Evolutionary conservation across 2,113 vertebrate species (phyloP).

Genomic region (Rafetus swinhoei): DNA sequence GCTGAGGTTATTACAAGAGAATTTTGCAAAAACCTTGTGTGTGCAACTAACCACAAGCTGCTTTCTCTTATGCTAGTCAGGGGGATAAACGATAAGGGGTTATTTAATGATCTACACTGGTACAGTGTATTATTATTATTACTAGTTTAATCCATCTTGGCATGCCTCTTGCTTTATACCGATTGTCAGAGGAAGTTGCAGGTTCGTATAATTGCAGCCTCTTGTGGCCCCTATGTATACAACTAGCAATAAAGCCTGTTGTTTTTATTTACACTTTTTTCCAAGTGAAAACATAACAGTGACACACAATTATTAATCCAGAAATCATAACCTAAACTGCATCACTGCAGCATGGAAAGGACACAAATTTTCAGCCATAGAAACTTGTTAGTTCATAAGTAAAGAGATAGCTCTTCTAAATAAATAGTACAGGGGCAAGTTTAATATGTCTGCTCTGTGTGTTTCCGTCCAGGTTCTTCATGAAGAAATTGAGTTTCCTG

Average conservation of each 20-base stretch:
- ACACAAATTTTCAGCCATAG: background rate
- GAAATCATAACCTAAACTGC: slow-evolving; percentile 53
- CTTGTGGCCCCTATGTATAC: slow-evolving; percentile 31
- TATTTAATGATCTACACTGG: slow-evolving; percentile 40
- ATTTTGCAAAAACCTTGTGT: slow-evolving; percentile 24
- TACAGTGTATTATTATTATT: slow-evolving; percentile 1
- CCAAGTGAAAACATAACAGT: slow-evolving; percentile 43
- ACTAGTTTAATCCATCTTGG: slow-evolving; percentile 31
- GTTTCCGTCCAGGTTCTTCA: slow-evolving; percentile 92
- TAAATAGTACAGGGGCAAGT: background rate
- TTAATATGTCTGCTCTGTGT: background rate
- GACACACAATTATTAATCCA: slow-evolving; percentile 66
- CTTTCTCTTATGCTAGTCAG: slow-evolving; percentile 45
- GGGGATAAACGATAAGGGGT: slow-evolving; percentile 48
- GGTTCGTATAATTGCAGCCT: slow-evolving; percentile 60
- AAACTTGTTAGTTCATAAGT: background rate
- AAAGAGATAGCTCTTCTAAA: background rate
- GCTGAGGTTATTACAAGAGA: background rate
- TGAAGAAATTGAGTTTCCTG: slow-evolving; percentile 95
- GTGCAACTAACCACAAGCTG: slow-evolving; percentile 4
- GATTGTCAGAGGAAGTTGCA: slow-evolving; percentile 42
- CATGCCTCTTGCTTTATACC: slow-evolving; percentile 59
- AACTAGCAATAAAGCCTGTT: slow-evolving; percentile 62
- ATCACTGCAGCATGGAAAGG: background rate
- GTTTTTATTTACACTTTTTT: slow-evolving; percentile 60